A percentile compares a stretch with the other conserved stretches of the same genome.
Conservation (phyloP, 1,140 invertebrate genomes). For the Procambarus virginalis region DNA sequence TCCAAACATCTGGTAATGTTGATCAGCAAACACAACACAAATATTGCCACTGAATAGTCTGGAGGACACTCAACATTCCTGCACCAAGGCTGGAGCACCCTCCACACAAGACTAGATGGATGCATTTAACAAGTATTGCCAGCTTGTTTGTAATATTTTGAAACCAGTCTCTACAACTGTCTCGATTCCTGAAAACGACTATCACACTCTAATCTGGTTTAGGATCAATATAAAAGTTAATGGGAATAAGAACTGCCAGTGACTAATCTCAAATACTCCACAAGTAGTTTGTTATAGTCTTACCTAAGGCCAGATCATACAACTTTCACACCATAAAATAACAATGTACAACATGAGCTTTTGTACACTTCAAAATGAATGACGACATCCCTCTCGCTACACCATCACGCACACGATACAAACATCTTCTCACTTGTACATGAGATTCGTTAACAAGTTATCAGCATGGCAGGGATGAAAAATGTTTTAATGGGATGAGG, state of each 20-base stretch:
- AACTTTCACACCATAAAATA: neutral
- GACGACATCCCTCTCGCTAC: neutral
- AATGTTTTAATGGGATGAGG: constrained; percentile 4
- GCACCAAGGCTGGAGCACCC: neutral
- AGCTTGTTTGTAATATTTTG: neutral
- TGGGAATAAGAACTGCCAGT: neutral
- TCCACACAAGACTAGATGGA: constrained; percentile 8
- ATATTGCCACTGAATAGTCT: neutral
- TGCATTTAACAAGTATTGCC: neutral
- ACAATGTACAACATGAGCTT: neutral
- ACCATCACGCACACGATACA: neutral
- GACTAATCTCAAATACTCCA: neutral
- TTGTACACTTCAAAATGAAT: neutral
- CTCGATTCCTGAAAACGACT: neutral
- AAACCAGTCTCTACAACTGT: neutral
- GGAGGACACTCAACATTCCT: neutral
- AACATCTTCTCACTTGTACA: neutral
- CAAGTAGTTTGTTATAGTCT: neutral
- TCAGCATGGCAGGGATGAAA: neutral
- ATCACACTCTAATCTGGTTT: neutral
- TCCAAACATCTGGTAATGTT: neutral
- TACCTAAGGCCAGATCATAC: neutral
- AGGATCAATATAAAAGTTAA: neutral
- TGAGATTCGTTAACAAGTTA: neutral
- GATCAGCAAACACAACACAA: constrained; percentile 4